Evolutionary conservation across 2,113 vertebrate species (phyloP).

Genomic region (Nibea albiflora): DNA sequence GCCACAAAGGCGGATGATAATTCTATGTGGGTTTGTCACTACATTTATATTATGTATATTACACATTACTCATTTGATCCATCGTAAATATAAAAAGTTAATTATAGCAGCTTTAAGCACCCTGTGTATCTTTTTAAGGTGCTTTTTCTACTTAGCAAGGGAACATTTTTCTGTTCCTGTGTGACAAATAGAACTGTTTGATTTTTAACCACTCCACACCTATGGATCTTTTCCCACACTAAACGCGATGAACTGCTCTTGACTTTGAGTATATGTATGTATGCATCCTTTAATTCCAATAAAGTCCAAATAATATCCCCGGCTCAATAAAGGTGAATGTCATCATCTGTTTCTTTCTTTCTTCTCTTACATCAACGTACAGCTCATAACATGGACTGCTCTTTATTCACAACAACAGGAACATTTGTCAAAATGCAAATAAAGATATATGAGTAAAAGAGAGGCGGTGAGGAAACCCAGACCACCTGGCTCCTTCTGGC

Average conservation of each 20-base stretch:
- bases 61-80: not conserved
- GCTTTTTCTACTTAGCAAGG: not conserved
- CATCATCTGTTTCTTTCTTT: conserved; percentile 30
- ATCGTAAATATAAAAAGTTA: not conserved
- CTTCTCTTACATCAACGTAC: conserved; percentile 39
- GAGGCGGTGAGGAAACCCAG: conserved; percentile 72
- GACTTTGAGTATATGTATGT: not conserved
- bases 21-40: not conserved
- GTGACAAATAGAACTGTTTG: conserved; percentile 1
- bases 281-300: not conserved
- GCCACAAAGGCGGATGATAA: not conserved
- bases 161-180: not conserved
- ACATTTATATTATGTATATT: not conserved
- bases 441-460: conserved; percentile 45
- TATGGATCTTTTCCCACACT: not conserved
- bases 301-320: not conserved
- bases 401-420: conserved; percentile 47
- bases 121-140: not conserved
- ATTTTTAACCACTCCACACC: not conserved
- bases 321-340: conserved; percentile 19
- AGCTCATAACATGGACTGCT: conserved; percentile 44
- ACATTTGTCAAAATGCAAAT: conserved; percentile 70
- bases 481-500: conserved; percentile 52
- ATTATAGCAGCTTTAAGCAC: not conserved
- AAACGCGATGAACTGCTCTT: conserved; percentile 4